Evolutionary conservation across 2,888 invertebrate species (phyloP), one percentile per base, ranked within the genome.

Genomic region (Ctena decussata): DNA sequence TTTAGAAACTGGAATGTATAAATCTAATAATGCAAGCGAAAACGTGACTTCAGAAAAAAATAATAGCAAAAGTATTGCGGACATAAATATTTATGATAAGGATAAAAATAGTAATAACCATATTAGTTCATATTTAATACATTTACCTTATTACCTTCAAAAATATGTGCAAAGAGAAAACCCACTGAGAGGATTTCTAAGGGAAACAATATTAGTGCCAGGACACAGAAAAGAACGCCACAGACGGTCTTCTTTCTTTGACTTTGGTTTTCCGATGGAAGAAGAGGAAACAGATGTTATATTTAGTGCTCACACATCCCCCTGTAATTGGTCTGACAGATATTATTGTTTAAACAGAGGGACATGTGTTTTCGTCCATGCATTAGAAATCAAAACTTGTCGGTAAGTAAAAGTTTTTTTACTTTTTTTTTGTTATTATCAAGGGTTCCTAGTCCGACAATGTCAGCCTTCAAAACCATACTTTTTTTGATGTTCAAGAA

Each of bases 321-420:
- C 92, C 8, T 93, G 93, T 84, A 82, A 84, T 74, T 81, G 84
- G 77, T 80, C 79, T n/a, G 91, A 93, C 84, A 85, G 92, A 76
- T 86, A 87, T 79, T 93, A 92, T 80, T 94, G 94, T 84, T 86
- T 93, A 77, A 93, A 93, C 80, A 91, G 91, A 3, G 94, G 94
- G 32, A 90, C 90, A 6, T 93, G 94, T 80, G 89, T 92, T 24
- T 91, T 92, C 83, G 92, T 94, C 27, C 90, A 85, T 35, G 91
- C 92, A 30, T 85, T 94, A 89, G 92, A 93, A 85, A 91, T 94
- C 78, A 93, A 92, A 90, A 93, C 93, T 5, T 94, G 93, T 90
- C 92, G 93, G 93, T 94, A 87, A 91, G 87, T 85, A 39, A 30
- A 60, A 60, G 18, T 6, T 8, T 30, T 60, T 21, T 15, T 41